Conservation (phyloP, 2,797 vertebrate genomes). For the Sebastes taczanowskii region DNA sequence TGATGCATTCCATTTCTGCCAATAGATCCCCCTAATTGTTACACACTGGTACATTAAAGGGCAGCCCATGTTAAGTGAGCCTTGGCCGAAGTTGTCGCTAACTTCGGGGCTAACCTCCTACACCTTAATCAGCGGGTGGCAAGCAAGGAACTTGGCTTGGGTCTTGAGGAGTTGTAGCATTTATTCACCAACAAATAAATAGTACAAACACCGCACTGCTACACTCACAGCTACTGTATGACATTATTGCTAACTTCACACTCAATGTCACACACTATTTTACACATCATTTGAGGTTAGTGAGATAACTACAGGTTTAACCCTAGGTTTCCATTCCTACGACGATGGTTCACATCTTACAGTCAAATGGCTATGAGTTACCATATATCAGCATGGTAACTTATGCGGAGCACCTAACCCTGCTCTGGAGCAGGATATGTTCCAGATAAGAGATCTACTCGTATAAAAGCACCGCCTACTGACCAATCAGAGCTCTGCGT, state of each 20-base stretch:
- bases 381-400: not conserved
- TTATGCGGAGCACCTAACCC: too few species aligned
- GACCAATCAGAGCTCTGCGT: too few species aligned
- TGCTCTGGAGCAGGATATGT: not conserved
- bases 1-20: not conserved
- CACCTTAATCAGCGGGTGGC: not conserved
- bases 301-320: too few species aligned
- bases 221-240: not conserved
- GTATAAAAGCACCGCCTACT: too few species aligned
- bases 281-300: too few species aligned
- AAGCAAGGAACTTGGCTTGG: not conserved
- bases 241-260: not conserved
- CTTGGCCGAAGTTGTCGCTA: not conserved
- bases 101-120: not conserved
- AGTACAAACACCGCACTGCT: not conserved
- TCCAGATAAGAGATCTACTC: too few species aligned
- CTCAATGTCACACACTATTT: not conserved
- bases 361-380: too few species aligned
- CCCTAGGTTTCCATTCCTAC: accelerated
- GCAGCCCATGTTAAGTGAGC: not conserved
- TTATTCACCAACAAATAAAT: not conserved
- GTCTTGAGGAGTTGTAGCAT: not conserved
- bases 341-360: too few species aligned
- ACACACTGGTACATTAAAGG: not conserved
- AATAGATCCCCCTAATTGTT: too few species aligned